Evolutionary conservation across 2,888 invertebrate species (phyloP).

Genomic region (Cancer borealis): DNA sequence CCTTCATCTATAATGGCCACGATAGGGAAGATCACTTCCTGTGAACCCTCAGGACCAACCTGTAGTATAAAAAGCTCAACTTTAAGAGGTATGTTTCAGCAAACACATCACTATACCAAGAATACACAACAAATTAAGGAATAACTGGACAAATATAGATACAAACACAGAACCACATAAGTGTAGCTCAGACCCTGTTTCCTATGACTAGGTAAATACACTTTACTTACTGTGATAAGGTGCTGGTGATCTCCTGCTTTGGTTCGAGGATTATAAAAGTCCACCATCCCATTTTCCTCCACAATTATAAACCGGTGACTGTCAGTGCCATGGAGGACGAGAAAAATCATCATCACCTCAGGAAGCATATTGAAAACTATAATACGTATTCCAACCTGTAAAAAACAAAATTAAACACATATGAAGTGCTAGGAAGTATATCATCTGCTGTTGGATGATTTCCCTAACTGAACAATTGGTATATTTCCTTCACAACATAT

Average conservation of each 20-base stretch:
- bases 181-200: no score
- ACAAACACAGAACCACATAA: no score
- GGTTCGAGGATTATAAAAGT: slow-evolving; percentile 81
- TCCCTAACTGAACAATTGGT: not conserved
- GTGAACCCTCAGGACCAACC: slow-evolving; percentile 78
- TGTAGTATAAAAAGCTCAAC: slow-evolving; percentile 78
- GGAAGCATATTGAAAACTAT: slow-evolving; percentile 79
- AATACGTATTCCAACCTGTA: slow-evolving; percentile 79
- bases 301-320: slow-evolving; percentile 82
- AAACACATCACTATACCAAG: no score
- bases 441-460: not conserved
- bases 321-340: slow-evolving; percentile 81
- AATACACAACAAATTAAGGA: no score
- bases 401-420: not conserved
- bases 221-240: slow-evolving; percentile 80
- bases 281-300: slow-evolving; percentile 81
- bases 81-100: no score
- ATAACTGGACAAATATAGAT: no score
- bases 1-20: slow-evolving; percentile 81
- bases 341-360: slow-evolving; percentile 79
- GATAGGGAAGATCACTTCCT: slow-evolving; percentile 82
- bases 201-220: not conserved
- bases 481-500: not conserved
- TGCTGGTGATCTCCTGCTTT: slow-evolving; percentile 82
- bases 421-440: not conserved